Conservation (phyloP, 2,888 invertebrate genomes). For the Drosophila anomalata region DNA sequence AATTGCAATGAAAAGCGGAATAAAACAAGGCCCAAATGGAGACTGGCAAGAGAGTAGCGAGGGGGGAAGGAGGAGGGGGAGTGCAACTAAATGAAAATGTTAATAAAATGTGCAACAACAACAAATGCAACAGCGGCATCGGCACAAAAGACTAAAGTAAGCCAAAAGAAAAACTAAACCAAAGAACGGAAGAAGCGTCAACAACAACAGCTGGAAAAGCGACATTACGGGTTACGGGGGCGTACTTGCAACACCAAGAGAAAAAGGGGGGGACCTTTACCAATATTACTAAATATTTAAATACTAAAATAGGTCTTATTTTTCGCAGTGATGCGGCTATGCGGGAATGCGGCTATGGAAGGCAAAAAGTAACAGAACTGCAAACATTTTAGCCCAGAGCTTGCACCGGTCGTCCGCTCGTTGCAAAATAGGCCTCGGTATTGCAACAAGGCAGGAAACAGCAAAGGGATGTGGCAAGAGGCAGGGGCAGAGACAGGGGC, state of each 20-base stretch:
- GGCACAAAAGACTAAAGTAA: constrained; percentile 10
- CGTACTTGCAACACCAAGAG: not conserved
- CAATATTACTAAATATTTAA: not conserved
- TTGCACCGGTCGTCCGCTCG: constrained; percentile 29
- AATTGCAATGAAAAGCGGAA: constrained; percentile 78
- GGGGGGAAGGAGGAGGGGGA: not conserved
- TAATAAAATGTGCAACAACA: constrained; percentile 69
- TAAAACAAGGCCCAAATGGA: constrained; percentile 42
- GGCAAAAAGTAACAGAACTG: constrained; percentile 35
- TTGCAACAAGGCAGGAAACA: constrained; percentile 29
- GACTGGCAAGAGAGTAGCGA: constrained; percentile 1
- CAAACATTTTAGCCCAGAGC: constrained; percentile 31
- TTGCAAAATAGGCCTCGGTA: constrained; percentile 45
- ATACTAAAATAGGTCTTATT: not conserved
- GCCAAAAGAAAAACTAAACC: constrained; percentile 71
- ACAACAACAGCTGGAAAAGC: constrained; percentile 41
- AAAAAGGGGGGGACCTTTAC: not conserved
- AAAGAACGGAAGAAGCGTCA: constrained; percentile 74
- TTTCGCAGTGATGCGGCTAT: constrained; percentile 1
- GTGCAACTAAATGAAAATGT: constrained; percentile 74
- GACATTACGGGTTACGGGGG: constrained; percentile 7
- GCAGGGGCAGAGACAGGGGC: not conserved
- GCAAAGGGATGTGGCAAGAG: not conserved
- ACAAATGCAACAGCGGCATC: constrained; percentile 38
- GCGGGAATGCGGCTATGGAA: constrained; percentile 1